Evolutionary conservation across 2,888 invertebrate genomes (phyloP).

Genomic region (Rapana venosa): DNA sequence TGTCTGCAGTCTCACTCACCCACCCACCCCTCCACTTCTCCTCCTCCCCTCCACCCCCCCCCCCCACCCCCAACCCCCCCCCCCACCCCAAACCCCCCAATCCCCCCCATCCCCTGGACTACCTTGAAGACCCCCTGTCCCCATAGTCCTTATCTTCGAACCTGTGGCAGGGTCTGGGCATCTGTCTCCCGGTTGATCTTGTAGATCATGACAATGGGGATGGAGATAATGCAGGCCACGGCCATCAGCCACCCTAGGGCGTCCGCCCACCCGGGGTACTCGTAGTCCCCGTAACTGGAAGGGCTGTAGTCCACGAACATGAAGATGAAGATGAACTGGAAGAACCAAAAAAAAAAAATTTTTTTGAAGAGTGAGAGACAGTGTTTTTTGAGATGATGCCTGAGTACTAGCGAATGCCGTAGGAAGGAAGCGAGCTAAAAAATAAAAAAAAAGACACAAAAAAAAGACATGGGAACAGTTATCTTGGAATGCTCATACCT

Average conservation of each 20-base stretch:
- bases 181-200: conserved; percentile 62
- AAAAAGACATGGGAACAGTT: no score
- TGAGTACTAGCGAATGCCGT: no score
- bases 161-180: conserved; percentile 53
- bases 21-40: not conserved
- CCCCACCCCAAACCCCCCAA: not conserved
- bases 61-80: not conserved
- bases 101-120: not conserved
- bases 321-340: conserved; percentile 81
- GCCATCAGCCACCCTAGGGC: conserved; percentile 74
- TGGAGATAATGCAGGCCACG: conserved; percentile 66
- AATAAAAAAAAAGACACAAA: no score
- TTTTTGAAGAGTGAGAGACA: no score
- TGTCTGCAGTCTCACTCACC: not conserved
- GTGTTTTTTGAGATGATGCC: no score
- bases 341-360: not conserved
- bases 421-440: no score
- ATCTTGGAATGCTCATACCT: no score
- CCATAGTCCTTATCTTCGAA: no score
- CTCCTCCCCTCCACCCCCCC: not conserved
- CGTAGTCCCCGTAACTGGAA: conserved; percentile 71
- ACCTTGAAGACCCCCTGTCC: not conserved
- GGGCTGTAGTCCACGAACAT: conserved; percentile 73
- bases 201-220: conserved; percentile 67
- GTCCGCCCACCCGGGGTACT: conserved; percentile 74